Evolutionary conservation across 1,140 invertebrate genomes (phyloP), one percentile per base, ranked within the genome.

Genomic region (Rhagoletis pomonella): DNA sequence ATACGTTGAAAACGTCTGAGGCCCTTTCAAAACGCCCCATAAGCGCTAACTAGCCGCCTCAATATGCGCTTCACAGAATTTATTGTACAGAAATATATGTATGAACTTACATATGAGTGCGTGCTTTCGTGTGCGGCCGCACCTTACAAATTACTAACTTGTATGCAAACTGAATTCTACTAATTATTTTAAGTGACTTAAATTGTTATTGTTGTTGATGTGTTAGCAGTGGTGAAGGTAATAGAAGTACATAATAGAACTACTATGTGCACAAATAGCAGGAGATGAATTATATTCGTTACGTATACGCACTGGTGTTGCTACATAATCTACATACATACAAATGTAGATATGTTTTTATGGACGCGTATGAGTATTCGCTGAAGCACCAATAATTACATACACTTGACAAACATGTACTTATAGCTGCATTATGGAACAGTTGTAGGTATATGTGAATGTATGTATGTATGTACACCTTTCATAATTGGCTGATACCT

Each of bases 161-260:
- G 47, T 81, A 81, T 81, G 73, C 17, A 55, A 81, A 81, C 50
- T 81, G 50, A 81, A 55, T 81, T 81, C 73, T 10, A 81, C 73
- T 81, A 81, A 81, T 81, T 81, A 81, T 81, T 81, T 81, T 81
- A 81, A 81, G 73, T 81, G 73, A 81, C 47, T 29, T 50, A 81
- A 55, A 3, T 81, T 81, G 69, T 77, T 77, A 44, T 77, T 77
- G 42, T n/a, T 81, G 47, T 67, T 29, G 1, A 10, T 62, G 60
- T 62, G 6, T 19, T 29, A 62, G 5, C 60, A 4, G 60, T 14
- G 17, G 7, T 62, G 10, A 14, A 62, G 39, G 64, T 42, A 67
- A 9, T 29, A 42, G 29, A n/a, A n/a, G n/a, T n/a, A n/a, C n/a
- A 1, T 29, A 42, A 67, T 42, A 10, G 64, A 67, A 67, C 12